Evolutionary conservation across 64 coral and sea anemone species (phyloP), one percentile per base, ranked within the genome.

Genomic region (Montipora sp.): DNA sequence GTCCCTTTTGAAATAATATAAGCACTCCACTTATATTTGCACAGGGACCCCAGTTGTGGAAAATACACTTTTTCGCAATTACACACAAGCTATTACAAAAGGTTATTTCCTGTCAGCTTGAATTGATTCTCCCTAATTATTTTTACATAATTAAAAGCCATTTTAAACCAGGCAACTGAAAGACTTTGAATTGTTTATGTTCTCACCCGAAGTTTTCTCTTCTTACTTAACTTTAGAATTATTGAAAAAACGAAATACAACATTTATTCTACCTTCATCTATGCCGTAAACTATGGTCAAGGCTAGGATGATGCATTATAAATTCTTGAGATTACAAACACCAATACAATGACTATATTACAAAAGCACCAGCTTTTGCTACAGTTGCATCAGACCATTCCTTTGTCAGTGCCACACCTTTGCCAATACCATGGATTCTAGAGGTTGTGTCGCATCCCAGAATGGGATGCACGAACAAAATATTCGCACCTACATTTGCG

Each of bases 321-420:
- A 71, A 71, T 71, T 71, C 68, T 71, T 71, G 68, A 71, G 68
- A 71, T 71, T 71, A 71, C 60, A 65, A 65, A 2, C 2, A 65
- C 60, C 60, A 65, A 65, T 65, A 65, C 60, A 65, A 65, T 71
- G 68, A 71, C 68, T 71, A 71, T 71, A 71, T 71, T 71, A 71
- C 68, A 71, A 71, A 71, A 71, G 21, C 68, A 71, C 68, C 68
- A 71, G 68, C 68, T 71, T 71, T 20, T 71, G n/a, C 50, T 75
- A 69, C 84, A 87, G 84, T 87, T 87, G 66, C 84, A 87, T 74
- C 47, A 51, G 13, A 75, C 68, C 24, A 87, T 49, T 13, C 23
- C 48, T 75, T 92, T 27, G 49, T 75, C 8, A 92, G 65, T 19
- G 79, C 90, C 68, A 70, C 51, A 48, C 18, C 84, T 63, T 87